Evolutionary conservation across 92 coral and sea anemone species (phyloP), one percentile per base, ranked within the genome.

Genomic region (Ricordea florida): DNA sequence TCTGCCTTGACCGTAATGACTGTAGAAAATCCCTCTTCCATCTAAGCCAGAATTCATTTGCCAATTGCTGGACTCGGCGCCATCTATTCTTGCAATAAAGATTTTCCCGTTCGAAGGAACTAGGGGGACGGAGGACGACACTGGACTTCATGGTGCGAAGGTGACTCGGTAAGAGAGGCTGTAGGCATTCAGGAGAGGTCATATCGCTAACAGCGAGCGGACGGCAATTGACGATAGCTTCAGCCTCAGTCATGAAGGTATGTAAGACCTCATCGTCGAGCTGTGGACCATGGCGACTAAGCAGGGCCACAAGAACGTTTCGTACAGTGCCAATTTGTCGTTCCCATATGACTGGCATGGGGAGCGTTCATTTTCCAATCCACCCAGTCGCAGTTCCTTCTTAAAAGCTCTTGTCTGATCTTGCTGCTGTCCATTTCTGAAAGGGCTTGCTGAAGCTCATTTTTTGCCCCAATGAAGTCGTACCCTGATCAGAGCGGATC

Each of bases 1-100:
- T 63, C 34, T 63, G 71, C 26, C 71, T 44, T 13, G 53, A 18
- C 27, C 42, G 53, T 24, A 38, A 21, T 17, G 21, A 1, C 18
- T 40, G 71, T 18, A 63, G 71, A 63, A 63, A 63, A 2, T 31
- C 71, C 8, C 23, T 63, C 18, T 31, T 40, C 71, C 71, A 40
- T 42, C 33, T 16, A 24, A 11, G 13, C 71, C 71, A 63, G 18
- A 63, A 63, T 37, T 24, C 65, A 15, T 47, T 57, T 6, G 32
- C 15, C 34, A n/a, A n/a, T n/a, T n/a, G n/a, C n/a, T n/a, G n/a
- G n/a, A n/a, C n/a, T n/a, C n/a, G 71, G 26, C 52, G 53, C 53
- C 71, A 63, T 9, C 71, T 20, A 10, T 63, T 63, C 11, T 35
- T 41, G n/a, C 33, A 63, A 38, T 63, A 63, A 17, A 63, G 26